Conservation (phyloP, 2,113 vertebrate species). For the Mobula birostris region DNA sequence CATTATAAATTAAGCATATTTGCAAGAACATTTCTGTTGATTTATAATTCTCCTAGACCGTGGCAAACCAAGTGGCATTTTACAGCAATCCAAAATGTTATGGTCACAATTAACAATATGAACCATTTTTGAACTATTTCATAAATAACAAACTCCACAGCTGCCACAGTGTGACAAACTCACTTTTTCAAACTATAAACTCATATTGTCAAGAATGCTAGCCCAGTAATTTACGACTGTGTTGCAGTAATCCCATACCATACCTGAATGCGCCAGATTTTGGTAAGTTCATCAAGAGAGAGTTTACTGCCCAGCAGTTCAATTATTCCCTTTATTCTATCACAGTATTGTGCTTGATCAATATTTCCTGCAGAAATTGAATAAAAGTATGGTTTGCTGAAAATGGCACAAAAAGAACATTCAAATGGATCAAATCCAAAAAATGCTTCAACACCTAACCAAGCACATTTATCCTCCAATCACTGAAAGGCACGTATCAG, state of each 20-base stretch:
- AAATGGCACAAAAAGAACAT: slow-evolving; percentile 27
- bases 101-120: too few relatives aligned
- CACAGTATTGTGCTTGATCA: slow-evolving; percentile 97
- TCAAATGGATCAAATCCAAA: slow-evolving; percentile 29
- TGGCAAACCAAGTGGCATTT: too few relatives aligned
- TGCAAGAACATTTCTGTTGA: too few relatives aligned
- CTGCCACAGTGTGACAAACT: too few relatives aligned
- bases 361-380: slow-evolving; percentile 76
- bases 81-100: too few relatives aligned
- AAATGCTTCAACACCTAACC: background rate
- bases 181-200: too few relatives aligned
- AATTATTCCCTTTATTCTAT: slow-evolving; percentile 98
- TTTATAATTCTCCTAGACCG: too few relatives aligned
- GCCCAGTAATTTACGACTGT: too few relatives aligned
- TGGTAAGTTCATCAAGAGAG: slow-evolving; percentile 90
- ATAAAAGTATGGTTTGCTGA: background rate
- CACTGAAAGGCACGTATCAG: background rate
- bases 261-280: slow-evolving; percentile 98
- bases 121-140: too few relatives aligned
- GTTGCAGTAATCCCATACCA: slow-evolving; percentile 40
- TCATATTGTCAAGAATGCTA: too few relatives aligned
- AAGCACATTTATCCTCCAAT: background rate
- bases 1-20: too few relatives aligned
- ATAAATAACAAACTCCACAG: too few relatives aligned
- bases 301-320: slow-evolving; percentile 95